These are phyloP conservation scores for Spodoptera picta DNA, from an alignment of 2,888 invertebrate species.

Conservation along the genomic window DNA sequence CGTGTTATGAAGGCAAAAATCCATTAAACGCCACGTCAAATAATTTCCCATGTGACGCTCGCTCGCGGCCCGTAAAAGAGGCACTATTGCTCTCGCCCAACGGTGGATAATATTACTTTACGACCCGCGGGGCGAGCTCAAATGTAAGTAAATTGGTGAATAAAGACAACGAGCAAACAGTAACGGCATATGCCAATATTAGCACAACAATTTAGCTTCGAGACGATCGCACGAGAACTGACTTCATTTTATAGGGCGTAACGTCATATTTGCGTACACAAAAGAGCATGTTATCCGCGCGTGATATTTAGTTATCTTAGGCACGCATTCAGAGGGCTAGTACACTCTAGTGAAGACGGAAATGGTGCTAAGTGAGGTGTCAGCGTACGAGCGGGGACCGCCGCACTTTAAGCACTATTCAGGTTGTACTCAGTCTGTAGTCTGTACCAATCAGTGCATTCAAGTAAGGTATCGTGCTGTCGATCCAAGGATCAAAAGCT, in stretches of 20 bases:
- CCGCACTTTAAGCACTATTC: conserved; percentile 36
- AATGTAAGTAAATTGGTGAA: conserved; percentile 87
- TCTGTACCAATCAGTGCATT: conserved; percentile 28
- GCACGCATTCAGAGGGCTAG: conserved; percentile 50
- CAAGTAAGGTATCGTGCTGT: conserved; percentile 30
- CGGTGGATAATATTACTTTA: conserved; percentile 88
- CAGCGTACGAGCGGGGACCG: conserved; percentile 58
- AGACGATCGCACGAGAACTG: conserved; percentile 32
- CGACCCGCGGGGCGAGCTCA: conserved; percentile 83
- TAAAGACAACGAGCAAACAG: conserved; percentile 82
- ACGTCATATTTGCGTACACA: conserved; percentile 29
- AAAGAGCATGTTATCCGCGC: conserved; percentile 42
- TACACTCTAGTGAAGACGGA: conserved; percentile 67
- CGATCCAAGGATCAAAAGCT: conserved; percentile 36
- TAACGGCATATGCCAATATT: conserved; percentile 61
- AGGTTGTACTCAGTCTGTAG: conserved; percentile 23
- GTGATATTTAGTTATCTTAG: conserved; percentile 41
- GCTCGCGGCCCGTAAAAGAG: conserved; percentile 88
- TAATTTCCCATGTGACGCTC: conserved; percentile 88
- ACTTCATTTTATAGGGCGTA: conserved; percentile 23
- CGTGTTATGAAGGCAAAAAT: conserved; percentile 88
- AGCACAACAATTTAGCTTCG: conserved; percentile 53
- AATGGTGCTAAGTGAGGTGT: conserved; percentile 76
- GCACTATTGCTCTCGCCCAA: conserved; percentile 87
- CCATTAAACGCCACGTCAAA: conserved; percentile 89